Percentiles rank a stretch among this genome's conserved stretches.
Conservation (phyloP, 2,888 invertebrate species). For the Polyploca ridens region DNA sequence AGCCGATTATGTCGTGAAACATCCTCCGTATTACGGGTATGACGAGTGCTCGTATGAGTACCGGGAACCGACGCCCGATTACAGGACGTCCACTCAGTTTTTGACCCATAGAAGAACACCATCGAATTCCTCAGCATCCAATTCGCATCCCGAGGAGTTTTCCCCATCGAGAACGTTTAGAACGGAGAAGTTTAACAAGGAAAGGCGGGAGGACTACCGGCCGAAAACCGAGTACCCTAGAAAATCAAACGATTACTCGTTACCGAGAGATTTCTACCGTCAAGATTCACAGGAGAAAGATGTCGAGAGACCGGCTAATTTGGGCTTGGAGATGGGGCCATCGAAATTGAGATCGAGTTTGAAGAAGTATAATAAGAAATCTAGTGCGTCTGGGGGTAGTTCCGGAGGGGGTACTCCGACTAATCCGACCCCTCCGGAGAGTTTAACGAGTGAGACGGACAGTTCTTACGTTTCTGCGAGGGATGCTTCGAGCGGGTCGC, state of each 20-base stretch:
- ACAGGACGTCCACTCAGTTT: conserved; percentile 62
- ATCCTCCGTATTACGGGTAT: conserved; percentile 72
- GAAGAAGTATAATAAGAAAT: conserved; percentile 87
- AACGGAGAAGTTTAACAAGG: conserved; percentile 49
- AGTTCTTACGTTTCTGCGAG: conserved; percentile 95
- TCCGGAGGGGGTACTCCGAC: conserved; percentile 90
- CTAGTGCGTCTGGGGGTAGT: conserved; percentile 81
- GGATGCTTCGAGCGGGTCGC: conserved; percentile 88
- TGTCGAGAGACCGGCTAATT: conserved; percentile 73
- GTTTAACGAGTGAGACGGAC: conserved; percentile 92
- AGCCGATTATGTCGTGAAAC: conserved; percentile 74
- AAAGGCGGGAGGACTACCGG: conserved; percentile 60
- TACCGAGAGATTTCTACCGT: conserved; percentile 70
- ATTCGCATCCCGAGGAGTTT: conserved; percentile 81
- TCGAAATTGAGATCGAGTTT: conserved; percentile 91
- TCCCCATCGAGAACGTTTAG: conserved; percentile 70
- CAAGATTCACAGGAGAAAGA: conserved; percentile 69
- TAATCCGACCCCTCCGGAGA: conserved; percentile 94
- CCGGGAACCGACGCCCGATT: conserved; percentile 69
- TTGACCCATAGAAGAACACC: conserved; percentile 90
- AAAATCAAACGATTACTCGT: conserved; percentile 65
- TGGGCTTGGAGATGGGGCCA: conserved; percentile 87
- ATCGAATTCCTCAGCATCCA: conserved; percentile 88
- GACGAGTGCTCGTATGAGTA: conserved; percentile 74
- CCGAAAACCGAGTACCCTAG: conserved; percentile 70